phyloP scores from a whole-genome alignment of 2,888 invertebrate genomes.

The Eupsilia transversa region DNA sequence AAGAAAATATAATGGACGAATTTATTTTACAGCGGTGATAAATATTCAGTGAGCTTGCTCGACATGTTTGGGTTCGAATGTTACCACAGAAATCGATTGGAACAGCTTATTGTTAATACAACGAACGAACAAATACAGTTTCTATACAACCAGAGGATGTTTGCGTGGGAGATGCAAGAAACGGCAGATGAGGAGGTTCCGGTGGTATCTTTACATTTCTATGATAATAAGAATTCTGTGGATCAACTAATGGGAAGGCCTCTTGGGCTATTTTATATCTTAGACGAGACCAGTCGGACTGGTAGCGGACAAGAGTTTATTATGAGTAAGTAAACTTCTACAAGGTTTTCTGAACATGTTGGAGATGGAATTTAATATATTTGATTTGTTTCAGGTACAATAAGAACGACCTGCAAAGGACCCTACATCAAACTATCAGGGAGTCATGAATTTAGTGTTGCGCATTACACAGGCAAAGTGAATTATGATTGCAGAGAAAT shows the following conservation, averaged over 20 bases:
- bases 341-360: neutral
- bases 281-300: constrained; percentile 96
- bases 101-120: constrained; percentile 97
- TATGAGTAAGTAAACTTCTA: constrained; percentile 90
- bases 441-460: constrained; percentile 94
- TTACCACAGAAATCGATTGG: constrained; percentile 95
- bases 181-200: constrained; percentile 95
- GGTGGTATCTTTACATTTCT: constrained; percentile 93
- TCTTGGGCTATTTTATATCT: constrained; percentile 94
- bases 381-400: constrained; percentile 86
- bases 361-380: neutral
- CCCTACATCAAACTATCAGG: constrained; percentile 90
- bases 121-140: constrained; percentile 98
- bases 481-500: constrained; percentile 96
- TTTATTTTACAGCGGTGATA: constrained; percentile 93
- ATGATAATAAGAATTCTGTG: constrained; percentile 96
- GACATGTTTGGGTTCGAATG: constrained; percentile 99
- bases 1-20: constrained; percentile 2
- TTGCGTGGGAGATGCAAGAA: constrained; percentile 96
- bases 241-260: constrained; percentile 97
- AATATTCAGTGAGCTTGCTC: constrained; percentile 94
- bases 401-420: constrained; percentile 88
- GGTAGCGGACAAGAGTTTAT: constrained; percentile 93
- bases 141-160: constrained; percentile 97
- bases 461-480: constrained; percentile 97